phyloP scores from a whole-genome alignment of 1,140 invertebrate species.

The Drosophila grimshawi region DNA sequence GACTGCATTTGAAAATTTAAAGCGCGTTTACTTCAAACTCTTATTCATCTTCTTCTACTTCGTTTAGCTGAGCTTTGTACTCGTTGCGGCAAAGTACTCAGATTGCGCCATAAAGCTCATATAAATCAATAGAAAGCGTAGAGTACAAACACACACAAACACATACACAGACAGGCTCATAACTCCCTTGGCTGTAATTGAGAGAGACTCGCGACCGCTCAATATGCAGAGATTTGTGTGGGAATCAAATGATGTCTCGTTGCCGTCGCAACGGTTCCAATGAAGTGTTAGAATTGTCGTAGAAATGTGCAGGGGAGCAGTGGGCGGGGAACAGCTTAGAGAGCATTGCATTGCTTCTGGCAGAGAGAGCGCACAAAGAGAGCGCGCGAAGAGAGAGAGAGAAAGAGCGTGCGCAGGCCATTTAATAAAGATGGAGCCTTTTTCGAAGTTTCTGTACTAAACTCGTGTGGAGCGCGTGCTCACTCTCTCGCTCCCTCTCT shows the following conservation, averaged over 20 bases:
- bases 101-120: constrained; percentile 78
- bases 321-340: constrained; percentile 40
- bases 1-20: constrained; percentile 49
- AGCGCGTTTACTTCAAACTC: constrained; percentile 40
- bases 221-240: constrained; percentile 78
- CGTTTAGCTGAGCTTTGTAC: constrained; percentile 35
- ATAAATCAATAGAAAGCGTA: constrained; percentile 82
- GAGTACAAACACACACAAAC: constrained; percentile 34
- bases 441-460: constrained; percentile 37
- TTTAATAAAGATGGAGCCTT: constrained; percentile 64
- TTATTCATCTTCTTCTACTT: constrained; percentile 14
- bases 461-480: constrained; percentile 50
- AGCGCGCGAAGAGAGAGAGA: constrained; percentile 15
- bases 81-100: constrained; percentile 53
- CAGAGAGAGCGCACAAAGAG: constrained; percentile 15
- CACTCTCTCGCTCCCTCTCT: constrained; percentile 23
- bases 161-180: constrained; percentile 38
- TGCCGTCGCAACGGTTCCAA: constrained; percentile 68
- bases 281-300: constrained; percentile 77
- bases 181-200: constrained; percentile 76
- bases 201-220: constrained; percentile 49
- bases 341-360: constrained; percentile 26
- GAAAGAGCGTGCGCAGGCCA: constrained; percentile 46
- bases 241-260: constrained; percentile 72
- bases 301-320: constrained; percentile 20